phyloP scores from a whole-genome alignment of 2,888 invertebrate species.

The Drosophila antonietae region DNA sequence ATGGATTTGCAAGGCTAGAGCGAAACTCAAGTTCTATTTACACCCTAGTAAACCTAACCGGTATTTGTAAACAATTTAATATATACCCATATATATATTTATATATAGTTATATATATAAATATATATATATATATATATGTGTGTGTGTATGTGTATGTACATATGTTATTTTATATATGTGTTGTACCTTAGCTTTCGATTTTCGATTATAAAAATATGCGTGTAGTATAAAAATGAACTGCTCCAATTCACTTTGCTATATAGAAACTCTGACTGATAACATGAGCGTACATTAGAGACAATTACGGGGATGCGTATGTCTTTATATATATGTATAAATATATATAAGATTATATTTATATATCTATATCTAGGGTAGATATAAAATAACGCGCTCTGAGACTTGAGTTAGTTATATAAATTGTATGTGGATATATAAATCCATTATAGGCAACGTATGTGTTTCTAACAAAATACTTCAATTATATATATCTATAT shows the following conservation, averaged over 20 bases:
- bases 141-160: slow-evolving; percentile 22
- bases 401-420: slow-evolving; percentile 73
- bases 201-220: slow-evolving; percentile 59
- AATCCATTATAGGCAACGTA: slow-evolving; percentile 72
- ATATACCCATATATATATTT: slow-evolving; percentile 10
- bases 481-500: slow-evolving; percentile 42
- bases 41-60: slow-evolving; percentile 48
- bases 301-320: slow-evolving; percentile 43
- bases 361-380: slow-evolving; percentile 40
- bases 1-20: slow-evolving; percentile 14
- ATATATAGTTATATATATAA: slow-evolving; percentile 13
- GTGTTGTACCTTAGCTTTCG: slow-evolving; percentile 23
- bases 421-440: slow-evolving; percentile 57
- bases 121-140: slow-evolving; percentile 21
- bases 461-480: slow-evolving; percentile 78
- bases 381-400: slow-evolving; percentile 63
- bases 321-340: slow-evolving; percentile 16
- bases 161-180: slow-evolving; percentile 16
- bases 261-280: slow-evolving; percentile 74
- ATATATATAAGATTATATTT: neutral
- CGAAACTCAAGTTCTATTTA: slow-evolving; percentile 37
- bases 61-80: slow-evolving; percentile 26
- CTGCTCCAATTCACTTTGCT: slow-evolving; percentile 39
- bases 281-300: slow-evolving; percentile 64
- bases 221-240: slow-evolving; percentile 41